Evolutionary conservation across 2,113 vertebrate species (phyloP).

Genomic region (Neoarius graeffei): DNA sequence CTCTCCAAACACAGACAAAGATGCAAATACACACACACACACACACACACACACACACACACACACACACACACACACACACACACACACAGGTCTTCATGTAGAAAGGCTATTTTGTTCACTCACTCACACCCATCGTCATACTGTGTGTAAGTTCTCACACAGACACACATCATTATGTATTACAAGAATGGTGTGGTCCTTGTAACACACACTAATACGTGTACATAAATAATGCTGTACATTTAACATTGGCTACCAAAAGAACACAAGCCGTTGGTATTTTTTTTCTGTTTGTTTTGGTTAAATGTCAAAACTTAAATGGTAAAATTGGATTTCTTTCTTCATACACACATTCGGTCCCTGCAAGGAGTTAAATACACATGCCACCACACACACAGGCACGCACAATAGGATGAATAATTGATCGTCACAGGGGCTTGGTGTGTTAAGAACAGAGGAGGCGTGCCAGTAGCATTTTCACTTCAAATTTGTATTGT

Average conservation of each 20-base stretch:
- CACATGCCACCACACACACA: slow-evolving; percentile 53
- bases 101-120: background rate
- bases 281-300: background rate
- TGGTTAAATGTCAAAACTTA: background rate
- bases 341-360: background rate
- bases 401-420: slow-evolving; percentile 86
- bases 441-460: slow-evolving; percentile 81
- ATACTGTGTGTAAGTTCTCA: background rate
- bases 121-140: background rate
- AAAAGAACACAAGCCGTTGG: background rate
- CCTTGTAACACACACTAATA: background rate
- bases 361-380: slow-evolving; percentile 7
- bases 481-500: slow-evolving; percentile 98
- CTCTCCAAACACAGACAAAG: background rate
- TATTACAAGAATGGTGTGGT: background rate
- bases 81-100: background rate
- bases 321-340: background rate
- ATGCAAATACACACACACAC: background rate
- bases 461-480: slow-evolving; percentile 87
- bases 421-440: slow-evolving; percentile 87
- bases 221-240: background rate
- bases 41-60: background rate
- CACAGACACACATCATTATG: slow-evolving; percentile 5
- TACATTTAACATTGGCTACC: background rate
- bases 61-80: background rate